Base-by-base conservation (phyloP, 2,797 vertebrate species). In the Pyrocephalus nanus region DNA sequence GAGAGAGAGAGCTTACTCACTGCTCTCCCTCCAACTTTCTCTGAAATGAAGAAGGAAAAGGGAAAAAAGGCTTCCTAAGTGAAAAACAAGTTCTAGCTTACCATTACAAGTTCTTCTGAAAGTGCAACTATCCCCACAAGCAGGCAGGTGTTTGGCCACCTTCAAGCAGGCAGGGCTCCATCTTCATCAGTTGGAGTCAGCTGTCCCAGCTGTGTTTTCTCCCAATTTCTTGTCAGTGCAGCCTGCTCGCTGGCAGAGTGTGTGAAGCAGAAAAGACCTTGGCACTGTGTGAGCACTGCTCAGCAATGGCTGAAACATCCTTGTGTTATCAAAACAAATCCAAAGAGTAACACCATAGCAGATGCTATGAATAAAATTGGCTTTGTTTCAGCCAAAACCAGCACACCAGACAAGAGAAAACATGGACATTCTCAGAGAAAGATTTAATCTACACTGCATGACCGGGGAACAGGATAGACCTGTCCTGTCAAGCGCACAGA, bases 191-290 rank as follows among this genome's bases (percentile, higher is more conserved):
- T 0, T 60, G 45, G 16, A 42, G 22, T 26, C 60, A 87, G 13
- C n/a, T 69, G 13, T 72, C 25, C 25, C 32, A 27, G 32, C 17
- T 50, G 3, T 65, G 18, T 30, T 15, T 21, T 23, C 8, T 79
- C 22, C 27, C 53, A 42, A 4, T 23, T 82, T 36, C 36, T 67
- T 61, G 15, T 47, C 36, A 48, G 2, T 3, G 3, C 6, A 42
- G 13, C 12, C 25, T 69, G 7, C 45, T 82, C 0, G 0, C 17
- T 65, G 47, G 18, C 10, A 9, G 26, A 21, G 11, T 1, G 0
- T 61, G 21, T 38, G 45, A 75, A 72, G 51, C 15, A 76, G 45
- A 62, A 76, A 45, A 76, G 12, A 18, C 6, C 22, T 61, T 65
- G 11, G 26, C 1, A 2, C 6, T 76, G 2, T 38, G 18, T 26